Base-by-base conservation (phyloP, 2,113 vertebrate species). In the Epinephelus lanceolatus region DNA sequence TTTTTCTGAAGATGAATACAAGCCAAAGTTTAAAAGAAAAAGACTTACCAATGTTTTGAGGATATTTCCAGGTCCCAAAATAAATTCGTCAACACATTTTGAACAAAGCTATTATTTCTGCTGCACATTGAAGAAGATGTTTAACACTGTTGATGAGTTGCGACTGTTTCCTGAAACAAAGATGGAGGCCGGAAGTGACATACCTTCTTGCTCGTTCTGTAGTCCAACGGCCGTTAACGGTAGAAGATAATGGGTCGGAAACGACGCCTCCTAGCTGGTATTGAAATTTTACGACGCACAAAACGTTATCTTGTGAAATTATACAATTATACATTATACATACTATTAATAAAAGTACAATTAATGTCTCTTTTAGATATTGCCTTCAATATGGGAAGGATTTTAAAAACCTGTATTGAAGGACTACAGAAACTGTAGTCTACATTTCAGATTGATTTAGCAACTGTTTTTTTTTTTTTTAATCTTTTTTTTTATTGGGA, bases 171-270 rank as follows among this genome's bases (percentile, higher is more conserved):
- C 10, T 5, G 30, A 59, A 79, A 66, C 45, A 68, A 84, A 84
- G 47, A 84, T 84, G 76, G 85, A 19, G 53, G 12, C 53, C n/a
- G 55, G 80, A 83, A 76, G 37, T 55, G 53, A 67, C 59, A 17
- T 8, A 2, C 25, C 21, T 49, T 33, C 42, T n/a, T 5, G 17
- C 62, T 42, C 3, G 0, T n/a, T 27, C 45, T 33, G 57, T 3
- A 51, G 25, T 2, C 19, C 23, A 27, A 47, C 1, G 42, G n/a
- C 2, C 0, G 3, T 23, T 23, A 55, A 56, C 21, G 62, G 3
- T n/a, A 25, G 18, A 69, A 52, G 14, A 33, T 0, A 49, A 27
- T 0, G 14, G 1, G 33, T 2, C 51, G 11, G 13, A 53, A 60
- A 45, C 11, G 2, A 7, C 18, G 33, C 5, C 27, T 27, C 27